Evolutionary conservation across 2,113 vertebrate species (phyloP).

Genomic region (Atrichornis clamosus): DNA sequence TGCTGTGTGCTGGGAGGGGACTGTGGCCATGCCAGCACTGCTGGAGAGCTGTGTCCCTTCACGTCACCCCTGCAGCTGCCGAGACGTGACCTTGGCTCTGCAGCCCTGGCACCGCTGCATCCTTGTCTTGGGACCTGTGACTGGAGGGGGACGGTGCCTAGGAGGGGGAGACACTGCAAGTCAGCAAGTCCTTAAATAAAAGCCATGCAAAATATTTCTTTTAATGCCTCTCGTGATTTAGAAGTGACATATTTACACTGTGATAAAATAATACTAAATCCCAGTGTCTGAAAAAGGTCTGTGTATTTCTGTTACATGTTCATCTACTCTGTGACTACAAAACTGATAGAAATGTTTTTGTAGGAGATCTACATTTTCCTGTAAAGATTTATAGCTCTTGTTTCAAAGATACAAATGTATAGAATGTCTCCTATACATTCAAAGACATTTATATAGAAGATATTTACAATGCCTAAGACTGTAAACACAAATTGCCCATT

Average conservation of each 20-base stretch:
- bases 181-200: neutral
- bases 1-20: neutral
- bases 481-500: neutral
- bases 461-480: neutral
- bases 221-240: neutral
- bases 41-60: neutral
- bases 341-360: neutral
- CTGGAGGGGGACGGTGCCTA: neutral
- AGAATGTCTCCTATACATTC: neutral
- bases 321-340: neutral
- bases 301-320: neutral
- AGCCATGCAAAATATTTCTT: slow-evolving; percentile 7
- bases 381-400: neutral
- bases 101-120: neutral
- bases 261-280: neutral
- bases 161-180: neutral
- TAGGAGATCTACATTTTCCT: neutral
- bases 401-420: neutral
- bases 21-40: rapidly evolving
- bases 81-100: neutral
- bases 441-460: neutral
- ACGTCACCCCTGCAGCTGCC: neutral
- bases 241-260: neutral
- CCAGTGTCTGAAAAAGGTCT: neutral
- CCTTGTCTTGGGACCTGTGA: neutral